Evolutionary conservation across 2,113 vertebrate genomes (phyloP), one percentile per base, ranked within the genome.

Genomic region (Trichomycterus rosablanca): DNA sequence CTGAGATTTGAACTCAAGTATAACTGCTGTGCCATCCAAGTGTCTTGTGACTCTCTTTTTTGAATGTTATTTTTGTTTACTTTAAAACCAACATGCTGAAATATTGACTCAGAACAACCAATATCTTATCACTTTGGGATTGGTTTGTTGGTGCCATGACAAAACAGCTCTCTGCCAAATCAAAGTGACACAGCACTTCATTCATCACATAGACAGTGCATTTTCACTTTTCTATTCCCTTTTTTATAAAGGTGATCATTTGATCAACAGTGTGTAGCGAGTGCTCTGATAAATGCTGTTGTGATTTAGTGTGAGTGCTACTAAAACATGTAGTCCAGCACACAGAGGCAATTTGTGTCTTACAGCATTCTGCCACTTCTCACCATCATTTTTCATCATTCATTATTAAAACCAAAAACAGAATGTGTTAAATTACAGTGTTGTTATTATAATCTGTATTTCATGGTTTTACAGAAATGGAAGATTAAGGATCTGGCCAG

Each of bases 251-350:
- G 20, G 10, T 15, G 39, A 12, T 32, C 8, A 44, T 32, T 30
- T 7, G 40, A 20, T n/a, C n/a, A n/a, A n/a, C 1, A n/a, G 42
- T 5, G 10, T 20, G 15, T 30, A 44, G 24, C 5, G 19, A 58
- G 50, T 14, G 16, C 2, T 52, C 9, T 53, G 37, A 62, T 49
- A 62, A 58, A 63, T 24, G 4, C 5, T 46, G 2, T 23, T 23
- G 19, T 46, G 11, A 23, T 14, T 46, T 5, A 45, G 10, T 45
- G 19, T 20, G 4, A 45, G 43, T 45, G 19, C 10, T 12, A 45
- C 19, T 44, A n/a, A n/a, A n/a, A n/a, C n/a, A n/a, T n/a, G n/a
- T n/a, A n/a, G n/a, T n/a, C n/a, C n/a, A n/a, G n/a, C n/a, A n/a
- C n/a, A n/a, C n/a, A n/a, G n/a, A n/a, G n/a, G n/a, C n/a, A n/a